Base-by-base conservation (phyloP, 1,140 invertebrate species). In the Physella acuta region DNA sequence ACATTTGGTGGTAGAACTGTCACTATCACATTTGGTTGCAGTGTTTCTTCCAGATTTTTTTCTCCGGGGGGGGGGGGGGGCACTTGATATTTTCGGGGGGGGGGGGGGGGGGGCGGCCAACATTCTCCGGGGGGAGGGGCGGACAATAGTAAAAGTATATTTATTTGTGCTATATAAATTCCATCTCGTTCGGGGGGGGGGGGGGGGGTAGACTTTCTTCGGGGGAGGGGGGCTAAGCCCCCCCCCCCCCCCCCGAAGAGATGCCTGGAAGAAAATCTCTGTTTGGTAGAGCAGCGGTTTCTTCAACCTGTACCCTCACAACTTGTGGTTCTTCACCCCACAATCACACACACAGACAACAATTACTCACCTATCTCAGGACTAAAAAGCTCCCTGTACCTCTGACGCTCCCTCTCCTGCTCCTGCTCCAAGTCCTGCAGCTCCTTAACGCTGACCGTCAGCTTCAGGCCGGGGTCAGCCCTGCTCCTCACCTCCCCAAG, bases 381-480 rank as follows among this genome's bases (percentile, higher is more conserved):
- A 55, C 24, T 55, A 55, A 8, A 30, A 24, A 44, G 8, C 39
- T 44, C 8, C 20, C 39, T 39, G 2, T 37, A 36, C 3, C 67
- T 11, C 37, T 71, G 65, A 17, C 66, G 34, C 16, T 75, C 74
- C 24, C 65, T 68, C 61, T 64, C 37, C 28, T 73, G 73, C 44
- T 80, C 78, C 71, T 74, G 74, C n/a, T 81, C 78, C 14, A 79
- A 71, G 16, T 76, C 51, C 0, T 75, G 56, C 17, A 81, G 72
- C 68, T 79, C 75, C 24, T 82, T 78, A 8, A 75, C 75, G 3
- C 75, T 76, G 14, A 81, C 74, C 1, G 81, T 77, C 17, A 77
- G 72, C 31, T 77, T 79, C 5, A 82, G 65, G 26, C 36, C 56
- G 1, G 73, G 65, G 59, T 82, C 78, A 20, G 73, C 56, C 17